Evolutionary conservation across 1,140 invertebrate species (phyloP), one percentile per base, ranked within the genome.

Genomic region (Ditylenchus dipsaci): DNA sequence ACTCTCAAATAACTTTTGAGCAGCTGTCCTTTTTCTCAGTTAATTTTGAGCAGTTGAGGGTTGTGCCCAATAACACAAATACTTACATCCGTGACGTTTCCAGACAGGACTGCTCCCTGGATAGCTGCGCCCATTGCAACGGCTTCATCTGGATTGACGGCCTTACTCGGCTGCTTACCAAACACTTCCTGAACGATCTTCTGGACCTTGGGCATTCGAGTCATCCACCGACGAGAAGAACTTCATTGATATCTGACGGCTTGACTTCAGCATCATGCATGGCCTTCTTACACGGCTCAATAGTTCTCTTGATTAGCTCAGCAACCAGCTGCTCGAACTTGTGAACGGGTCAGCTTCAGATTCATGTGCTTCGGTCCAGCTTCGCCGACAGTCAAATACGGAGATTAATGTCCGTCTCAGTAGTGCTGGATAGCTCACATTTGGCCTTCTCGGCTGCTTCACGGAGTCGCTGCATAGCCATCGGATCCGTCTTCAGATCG

Each of bases 371-470:
- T 90, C 26, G 89, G 91, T 0, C 92, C 93, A 84, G 95, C 94
- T 86, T 94, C 95, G 81, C 97, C 94, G 73, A 93, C 90, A 64
- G 93, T 94, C 83, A 96, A 93, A 80, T 89, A 93, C 47, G 97
- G 85, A 92, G 95, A 81, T 96, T 93, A 67, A 97, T 93, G 86
- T 94, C 92, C n/a, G 93, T 92, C 85, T 95, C 91, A 26, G 91
- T 91, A 30, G 91, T 91, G 0, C 91, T 92, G 0, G 93, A 95
- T 5, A 97, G 67, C 11, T 92, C 96, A 80, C 93, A 87, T 87
- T 97, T 97, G 63, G 93, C 93, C 69, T 92, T 87, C 85, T 97
- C 94, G 81, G 93, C 96, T 43, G 93, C 91, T 3, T 92, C 95
- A 72, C 92, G 87, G 59, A 97, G 85, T 83, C 93, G 89, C 80